phyloP scores from a whole-genome alignment of 2,888 invertebrate species.

The Strigamia maritima region DNA sequence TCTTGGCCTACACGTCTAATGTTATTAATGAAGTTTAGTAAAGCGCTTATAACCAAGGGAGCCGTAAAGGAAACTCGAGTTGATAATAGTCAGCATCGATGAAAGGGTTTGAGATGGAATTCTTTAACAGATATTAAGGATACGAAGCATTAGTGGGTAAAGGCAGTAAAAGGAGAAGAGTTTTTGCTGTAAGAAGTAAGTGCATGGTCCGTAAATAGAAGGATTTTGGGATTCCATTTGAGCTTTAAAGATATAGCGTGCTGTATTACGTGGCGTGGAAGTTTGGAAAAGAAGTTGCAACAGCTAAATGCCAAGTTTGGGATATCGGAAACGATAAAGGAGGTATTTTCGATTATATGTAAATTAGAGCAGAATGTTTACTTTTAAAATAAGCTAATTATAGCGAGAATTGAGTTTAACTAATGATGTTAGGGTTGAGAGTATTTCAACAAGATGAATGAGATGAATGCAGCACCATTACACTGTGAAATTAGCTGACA shows the following conservation, averaged over 20 bases:
- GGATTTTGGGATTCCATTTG: background rate
- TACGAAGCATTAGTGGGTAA: background rate
- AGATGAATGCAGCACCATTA: slow-evolving; percentile 10
- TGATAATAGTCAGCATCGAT: slow-evolving; percentile 1
- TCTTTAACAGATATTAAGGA: slow-evolving; percentile 6
- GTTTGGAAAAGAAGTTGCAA: too few relatives aligned
- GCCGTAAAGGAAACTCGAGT: background rate
- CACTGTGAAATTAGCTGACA: slow-evolving; percentile 15
- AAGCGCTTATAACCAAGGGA: slow-evolving; percentile 1
- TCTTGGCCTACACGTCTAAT: background rate
- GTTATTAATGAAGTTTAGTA: background rate
- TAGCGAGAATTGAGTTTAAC: background rate
- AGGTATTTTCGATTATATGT: too few relatives aligned
- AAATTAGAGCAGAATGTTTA: background rate
- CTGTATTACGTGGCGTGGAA: too few relatives aligned
- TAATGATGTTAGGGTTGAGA: slow-evolving; percentile 6
- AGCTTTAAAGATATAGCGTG: background rate
- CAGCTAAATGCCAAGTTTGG: too few relatives aligned
- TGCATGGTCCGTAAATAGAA: background rate
- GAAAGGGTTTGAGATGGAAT: background rate
- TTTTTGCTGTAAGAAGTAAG: background rate
- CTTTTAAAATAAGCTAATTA: background rate
- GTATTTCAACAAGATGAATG: slow-evolving; percentile 15
- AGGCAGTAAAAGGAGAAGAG: background rate
- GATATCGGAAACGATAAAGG: too few relatives aligned